phyloP scores from a whole-genome alignment of 2,113 vertebrate genomes.

The Capreolus pygargus region DNA sequence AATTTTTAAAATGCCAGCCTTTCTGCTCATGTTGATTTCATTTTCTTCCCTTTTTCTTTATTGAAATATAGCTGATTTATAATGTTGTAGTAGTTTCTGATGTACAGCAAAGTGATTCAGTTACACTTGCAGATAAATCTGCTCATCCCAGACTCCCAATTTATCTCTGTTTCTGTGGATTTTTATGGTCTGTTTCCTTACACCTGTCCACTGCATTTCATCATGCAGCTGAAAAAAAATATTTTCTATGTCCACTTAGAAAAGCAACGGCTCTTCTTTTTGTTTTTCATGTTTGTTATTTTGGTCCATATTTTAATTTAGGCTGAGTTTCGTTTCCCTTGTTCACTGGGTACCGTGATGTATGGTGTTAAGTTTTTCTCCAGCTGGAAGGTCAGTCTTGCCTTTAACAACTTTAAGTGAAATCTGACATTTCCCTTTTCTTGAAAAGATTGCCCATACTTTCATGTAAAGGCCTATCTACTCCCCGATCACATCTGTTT shows the following conservation, averaged over 20 bases:
- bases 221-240: not conserved
- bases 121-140: not conserved
- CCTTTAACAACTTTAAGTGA: not conserved
- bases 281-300: not conserved
- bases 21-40: not conserved
- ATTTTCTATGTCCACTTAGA: not conserved
- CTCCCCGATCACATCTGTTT: not conserved
- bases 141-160: not conserved
- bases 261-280: not conserved
- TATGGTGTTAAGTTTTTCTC: not conserved
- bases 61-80: not conserved
- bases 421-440: not conserved
- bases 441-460: not conserved
- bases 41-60: too few species aligned
- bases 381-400: not conserved
- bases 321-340: not conserved
- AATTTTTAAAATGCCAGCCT: not conserved
- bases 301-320: not conserved
- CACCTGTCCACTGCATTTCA: not conserved
- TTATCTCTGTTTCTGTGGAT: not conserved
- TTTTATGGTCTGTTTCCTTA: not conserved
- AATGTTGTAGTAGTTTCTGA: not conserved
- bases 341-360: not conserved
- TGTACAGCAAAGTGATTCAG: not conserved
- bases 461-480: not conserved